Evolutionary conservation across 2,888 invertebrate genomes (phyloP).

Genomic region (Amblyjoppa proteus): DNA sequence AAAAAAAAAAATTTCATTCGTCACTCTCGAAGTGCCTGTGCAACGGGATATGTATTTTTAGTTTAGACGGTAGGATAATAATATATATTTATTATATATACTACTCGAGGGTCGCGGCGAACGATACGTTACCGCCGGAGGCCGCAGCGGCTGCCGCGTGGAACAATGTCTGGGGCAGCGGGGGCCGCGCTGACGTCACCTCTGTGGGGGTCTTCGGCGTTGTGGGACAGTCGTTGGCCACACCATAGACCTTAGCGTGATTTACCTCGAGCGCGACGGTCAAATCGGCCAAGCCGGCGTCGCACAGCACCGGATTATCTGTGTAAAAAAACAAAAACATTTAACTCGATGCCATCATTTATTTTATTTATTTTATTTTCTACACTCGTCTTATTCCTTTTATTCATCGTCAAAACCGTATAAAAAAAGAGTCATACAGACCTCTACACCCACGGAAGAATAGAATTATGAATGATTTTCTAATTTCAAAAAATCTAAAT

Average conservation of each 20-base stretch:
- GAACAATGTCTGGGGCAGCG: slow-evolving; percentile 79
- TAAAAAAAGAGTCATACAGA: too few species aligned
- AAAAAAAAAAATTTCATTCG: background rate
- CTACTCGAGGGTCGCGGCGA: slow-evolving; percentile 83
- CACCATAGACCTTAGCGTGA: slow-evolving; percentile 91
- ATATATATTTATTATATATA: slow-evolving; percentile 48
- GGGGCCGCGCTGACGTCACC: slow-evolving; percentile 73
- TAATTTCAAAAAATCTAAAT: too few species aligned
- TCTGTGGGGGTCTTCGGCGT: slow-evolving; percentile 73
- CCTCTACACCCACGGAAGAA: too few species aligned
- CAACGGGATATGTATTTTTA: slow-evolving; percentile 17
- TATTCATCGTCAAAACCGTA: too few species aligned
- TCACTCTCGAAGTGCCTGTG: background rate
- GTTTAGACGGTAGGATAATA: slow-evolving; percentile 25
- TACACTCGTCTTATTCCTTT: too few species aligned
- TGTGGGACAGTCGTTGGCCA: slow-evolving; percentile 85
- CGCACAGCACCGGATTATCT: slow-evolving; percentile 94
- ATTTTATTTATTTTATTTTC: background rate
- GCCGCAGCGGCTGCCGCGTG: slow-evolving; percentile 80
- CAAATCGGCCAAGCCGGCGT: slow-evolving; percentile 90
- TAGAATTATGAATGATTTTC: too few species aligned
- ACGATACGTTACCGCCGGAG: slow-evolving; percentile 82
- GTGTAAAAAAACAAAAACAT: slow-evolving; percentile 78
- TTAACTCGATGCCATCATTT: slow-evolving; percentile 6
- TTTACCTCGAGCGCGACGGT: slow-evolving; percentile 90